phyloP scores from a whole-genome alignment of 2,888 invertebrate species.

The Esperia sulphurella region DNA sequence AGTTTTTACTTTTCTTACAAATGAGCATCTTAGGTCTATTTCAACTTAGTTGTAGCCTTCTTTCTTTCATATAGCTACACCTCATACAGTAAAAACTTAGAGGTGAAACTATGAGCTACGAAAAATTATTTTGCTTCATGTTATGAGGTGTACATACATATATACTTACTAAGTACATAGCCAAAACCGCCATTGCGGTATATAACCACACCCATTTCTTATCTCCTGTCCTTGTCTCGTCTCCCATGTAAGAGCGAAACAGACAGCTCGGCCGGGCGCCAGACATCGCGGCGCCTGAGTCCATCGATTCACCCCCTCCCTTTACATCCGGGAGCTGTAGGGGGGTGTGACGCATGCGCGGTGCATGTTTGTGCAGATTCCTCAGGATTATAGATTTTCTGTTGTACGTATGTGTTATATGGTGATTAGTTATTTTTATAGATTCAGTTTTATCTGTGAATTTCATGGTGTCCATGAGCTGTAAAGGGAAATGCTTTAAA shows the following conservation, averaged over 20 bases:
- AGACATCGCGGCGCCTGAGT: constrained; percentile 73
- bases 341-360: constrained; percentile 48
- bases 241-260: constrained; percentile 16
- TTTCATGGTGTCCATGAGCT: background rate
- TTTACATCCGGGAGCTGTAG: constrained; percentile 12
- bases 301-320: constrained; percentile 46
- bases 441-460: constrained; percentile 21
- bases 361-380: constrained; percentile 50
- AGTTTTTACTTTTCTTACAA: too few species aligned
- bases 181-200: constrained; percentile 9
- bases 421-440: constrained; percentile 12
- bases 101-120: too few species aligned
- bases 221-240: constrained; percentile 1
- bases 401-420: constrained; percentile 8
- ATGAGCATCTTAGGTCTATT: too few species aligned
- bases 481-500: too few species aligned
- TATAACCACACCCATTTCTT: constrained; percentile 19
- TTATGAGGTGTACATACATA: background rate
- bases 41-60: too few species aligned
- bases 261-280: constrained; percentile 39
- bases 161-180: background rate
- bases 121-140: too few species aligned
- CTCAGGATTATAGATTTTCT: constrained; percentile 50
- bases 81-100: too few species aligned
- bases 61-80: too few species aligned